Percentiles rank a stretch among this genome's conserved stretches.
phyloP scores from a whole-genome alignment of 2,888 invertebrate genomes.

The Eledone cirrhosa region DNA sequence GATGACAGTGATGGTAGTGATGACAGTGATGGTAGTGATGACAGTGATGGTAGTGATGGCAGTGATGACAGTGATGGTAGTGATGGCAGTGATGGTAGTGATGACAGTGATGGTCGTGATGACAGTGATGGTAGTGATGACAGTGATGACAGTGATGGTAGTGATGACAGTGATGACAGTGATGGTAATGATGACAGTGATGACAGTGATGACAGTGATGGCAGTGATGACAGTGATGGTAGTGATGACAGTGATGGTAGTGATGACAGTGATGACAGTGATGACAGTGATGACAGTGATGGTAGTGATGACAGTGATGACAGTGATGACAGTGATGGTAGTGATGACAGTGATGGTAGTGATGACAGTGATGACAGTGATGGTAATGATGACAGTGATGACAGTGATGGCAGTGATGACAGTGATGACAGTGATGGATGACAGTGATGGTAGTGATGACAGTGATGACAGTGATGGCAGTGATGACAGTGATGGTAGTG shows the following conservation, averaged over 20 bases:
- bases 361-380: constrained; percentile 8
- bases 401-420: background rate
- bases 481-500: background rate
- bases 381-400: background rate
- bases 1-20: constrained; percentile 29
- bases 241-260: constrained; percentile 22
- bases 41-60: constrained; percentile 29
- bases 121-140: constrained; percentile 11
- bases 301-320: constrained; percentile 27
- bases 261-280: constrained; percentile 25
- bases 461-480: background rate
- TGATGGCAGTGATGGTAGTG: constrained; percentile 24
- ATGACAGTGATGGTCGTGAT: constrained; percentile 22
- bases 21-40: constrained; percentile 27
- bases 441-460: constrained; percentile 15
- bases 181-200: constrained; percentile 23
- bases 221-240: constrained; percentile 30
- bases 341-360: constrained; percentile 26
- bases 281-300: constrained; percentile 28
- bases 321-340: constrained; percentile 28
- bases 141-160: background rate
- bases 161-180: background rate
- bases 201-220: constrained; percentile 30
- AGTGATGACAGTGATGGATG: too few relatives aligned
- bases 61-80: constrained; percentile 18